Evolutionary conservation across 2,797 vertebrate species (phyloP), one percentile per base, ranked within the genome.

Genomic region (Synaphobranchus kaupii): DNA sequence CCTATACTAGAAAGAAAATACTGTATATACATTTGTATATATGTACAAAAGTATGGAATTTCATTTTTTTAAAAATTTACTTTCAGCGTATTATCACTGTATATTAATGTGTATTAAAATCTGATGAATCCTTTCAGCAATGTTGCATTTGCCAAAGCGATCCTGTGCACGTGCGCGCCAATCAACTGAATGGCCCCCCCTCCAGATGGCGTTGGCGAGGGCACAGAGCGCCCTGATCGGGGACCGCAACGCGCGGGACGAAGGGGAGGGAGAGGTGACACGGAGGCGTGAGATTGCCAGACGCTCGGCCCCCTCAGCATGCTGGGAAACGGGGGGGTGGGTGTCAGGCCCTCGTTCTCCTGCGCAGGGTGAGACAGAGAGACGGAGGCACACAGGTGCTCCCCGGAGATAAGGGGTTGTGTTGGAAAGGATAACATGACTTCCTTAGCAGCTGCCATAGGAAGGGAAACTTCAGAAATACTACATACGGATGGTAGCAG

Each of bases 351-450:
- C 58, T 58, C 17, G 0, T 58, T 63, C 34, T 17, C 39, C 83
- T 58, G 54, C 0, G 31, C 10, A 54, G 17, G 25, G 34, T 44
- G 58, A 39, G 83, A 39, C 54, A 54, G 58, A 22, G 58, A 60
- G 34, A 84, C 82, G 7, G 50, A 34, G 82, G 39, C 34, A 34
- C 78, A 84, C 83, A 84, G 83, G 83, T 84, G 83, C 47, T 84
- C 56, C 20, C 56, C 25, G 20, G 0, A 84, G 83, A 84, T 84
- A 84, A 84, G 83, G 83, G 28, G 17, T 1, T 44, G 58, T 44
- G 83, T 6, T 20, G 31, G 28, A 17, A 56, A 34, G 54, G 52
- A 31, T 60, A 84, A 84, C 28, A 58, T 60, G 83, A 60, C 83
- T 84, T 54, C 83, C 83, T 84, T 39, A 84, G 48, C 83, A 44